phyloP scores from a whole-genome alignment of 2,888 invertebrate species.

The Amphiduros pacificus region DNA sequence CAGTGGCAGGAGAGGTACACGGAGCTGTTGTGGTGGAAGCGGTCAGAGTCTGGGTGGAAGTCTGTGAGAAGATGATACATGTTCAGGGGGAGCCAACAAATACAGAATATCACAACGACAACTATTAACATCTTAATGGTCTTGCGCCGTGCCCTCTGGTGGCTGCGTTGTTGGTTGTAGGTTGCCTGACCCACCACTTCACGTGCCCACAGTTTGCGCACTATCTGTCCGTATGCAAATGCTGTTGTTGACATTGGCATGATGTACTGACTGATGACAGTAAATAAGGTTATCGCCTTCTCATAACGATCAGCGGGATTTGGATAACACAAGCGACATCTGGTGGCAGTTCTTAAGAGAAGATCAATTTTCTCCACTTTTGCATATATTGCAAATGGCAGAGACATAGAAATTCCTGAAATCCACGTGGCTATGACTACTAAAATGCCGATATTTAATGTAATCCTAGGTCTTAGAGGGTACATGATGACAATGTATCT shows the following conservation, averaged over 20 bases:
- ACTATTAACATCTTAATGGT: conserved; percentile 62
- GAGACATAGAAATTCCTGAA: conserved; percentile 47
- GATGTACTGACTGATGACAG: conserved; percentile 59
- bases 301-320: conserved; percentile 48
- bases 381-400: conserved; percentile 59
- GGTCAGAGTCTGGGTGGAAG: conserved; percentile 46
- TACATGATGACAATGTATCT: conserved; percentile 59
- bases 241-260: conserved; percentile 59
- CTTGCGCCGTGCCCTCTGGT: conserved; percentile 56
- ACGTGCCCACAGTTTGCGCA: conserved; percentile 51
- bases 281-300: conserved; percentile 55
- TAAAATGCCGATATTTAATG: conserved; percentile 50
- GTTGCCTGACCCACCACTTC: conserved; percentile 58
- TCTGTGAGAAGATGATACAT: conserved; percentile 60
- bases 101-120: conserved; percentile 59
- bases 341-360: conserved; percentile 17
- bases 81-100: conserved; percentile 63
- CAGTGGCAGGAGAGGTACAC: conserved; percentile 60
- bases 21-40: conserved; percentile 49
- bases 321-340: conserved; percentile 57
- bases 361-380: conserved; percentile 35
- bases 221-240: conserved; percentile 57
- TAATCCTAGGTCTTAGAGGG: conserved; percentile 58
- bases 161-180: conserved; percentile 54
- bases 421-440: conserved; percentile 58